Conservation (phyloP, 2,113 vertebrate genomes). For the Hemiprocne comata region DNA sequence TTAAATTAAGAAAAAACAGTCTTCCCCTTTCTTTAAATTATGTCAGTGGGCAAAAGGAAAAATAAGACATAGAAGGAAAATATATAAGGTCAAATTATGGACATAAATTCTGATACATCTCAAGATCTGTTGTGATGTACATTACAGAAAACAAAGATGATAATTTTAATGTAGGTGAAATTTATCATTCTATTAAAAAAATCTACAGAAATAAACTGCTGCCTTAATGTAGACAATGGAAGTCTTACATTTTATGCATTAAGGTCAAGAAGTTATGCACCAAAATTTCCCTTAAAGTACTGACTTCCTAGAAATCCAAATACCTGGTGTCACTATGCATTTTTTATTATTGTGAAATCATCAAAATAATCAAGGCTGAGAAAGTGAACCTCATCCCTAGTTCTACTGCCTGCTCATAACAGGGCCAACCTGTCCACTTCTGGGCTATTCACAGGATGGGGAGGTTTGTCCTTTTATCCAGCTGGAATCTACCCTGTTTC, state of each 20-base stretch:
- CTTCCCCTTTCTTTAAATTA: background rate
- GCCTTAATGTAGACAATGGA: background rate
- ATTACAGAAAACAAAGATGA: background rate
- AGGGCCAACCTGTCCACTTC: background rate
- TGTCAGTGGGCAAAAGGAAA: background rate
- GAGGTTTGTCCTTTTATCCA: background rate
- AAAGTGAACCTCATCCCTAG: background rate
- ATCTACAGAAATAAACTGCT: background rate
- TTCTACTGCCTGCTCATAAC: background rate
- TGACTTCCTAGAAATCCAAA: background rate
- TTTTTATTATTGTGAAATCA: background rate
- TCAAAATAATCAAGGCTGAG: background rate
- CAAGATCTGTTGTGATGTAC: background rate
- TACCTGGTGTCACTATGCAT: background rate
- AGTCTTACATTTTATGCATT: background rate
- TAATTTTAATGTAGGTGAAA: background rate
- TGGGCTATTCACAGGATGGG: background rate
- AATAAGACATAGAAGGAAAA: background rate
- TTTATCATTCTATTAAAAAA: background rate
- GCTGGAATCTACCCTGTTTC: background rate
- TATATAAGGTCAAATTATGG: background rate
- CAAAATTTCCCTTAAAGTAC: background rate
- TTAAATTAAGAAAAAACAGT: background rate
- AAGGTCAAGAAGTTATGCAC: background rate
- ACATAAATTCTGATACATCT: background rate